Conservation (phyloP, 2,888 invertebrate genomes). For the Idaea biselata region DNA sequence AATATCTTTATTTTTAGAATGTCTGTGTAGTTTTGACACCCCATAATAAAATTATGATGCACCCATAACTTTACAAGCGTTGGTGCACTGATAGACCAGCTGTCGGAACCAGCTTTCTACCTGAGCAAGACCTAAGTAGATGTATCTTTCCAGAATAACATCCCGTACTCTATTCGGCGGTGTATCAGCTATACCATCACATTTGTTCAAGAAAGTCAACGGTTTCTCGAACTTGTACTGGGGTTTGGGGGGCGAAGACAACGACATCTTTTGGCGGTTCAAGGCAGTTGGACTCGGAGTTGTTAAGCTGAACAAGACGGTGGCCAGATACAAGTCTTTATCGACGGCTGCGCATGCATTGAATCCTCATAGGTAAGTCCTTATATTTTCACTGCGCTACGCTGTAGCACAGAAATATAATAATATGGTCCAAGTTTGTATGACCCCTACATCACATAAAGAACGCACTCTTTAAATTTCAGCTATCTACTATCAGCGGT, state of each 20-base stretch:
- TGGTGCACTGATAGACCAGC: too few species aligned
- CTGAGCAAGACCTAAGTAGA: background rate
- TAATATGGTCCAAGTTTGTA: too few species aligned
- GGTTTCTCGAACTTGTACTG: constrained; percentile 94
- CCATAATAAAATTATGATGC: too few species aligned
- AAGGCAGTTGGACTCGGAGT: background rate
- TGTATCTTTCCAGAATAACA: constrained; percentile 78
- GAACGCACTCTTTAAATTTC: too few species aligned
- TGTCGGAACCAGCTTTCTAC: too few species aligned
- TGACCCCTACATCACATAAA: too few species aligned
- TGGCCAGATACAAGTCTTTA: background rate
- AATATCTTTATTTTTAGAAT: too few species aligned
- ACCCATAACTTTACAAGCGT: too few species aligned
- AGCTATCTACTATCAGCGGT: too few species aligned
- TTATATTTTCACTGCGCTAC: too few species aligned
- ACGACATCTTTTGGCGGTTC: constrained; percentile 91
- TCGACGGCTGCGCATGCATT: background rate
- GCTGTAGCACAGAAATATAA: too few species aligned
- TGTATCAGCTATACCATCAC: constrained; percentile 90
- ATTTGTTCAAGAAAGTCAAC: constrained; percentile 91
- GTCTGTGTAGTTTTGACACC: too few species aligned
- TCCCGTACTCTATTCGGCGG: constrained; percentile 93
- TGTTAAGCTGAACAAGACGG: background rate
- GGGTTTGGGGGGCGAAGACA: constrained; percentile 98
- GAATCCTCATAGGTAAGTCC: background rate